Evolutionary conservation across 2,113 vertebrate species (phyloP).

Genomic region (Pseudopodoces humilis): DNA sequence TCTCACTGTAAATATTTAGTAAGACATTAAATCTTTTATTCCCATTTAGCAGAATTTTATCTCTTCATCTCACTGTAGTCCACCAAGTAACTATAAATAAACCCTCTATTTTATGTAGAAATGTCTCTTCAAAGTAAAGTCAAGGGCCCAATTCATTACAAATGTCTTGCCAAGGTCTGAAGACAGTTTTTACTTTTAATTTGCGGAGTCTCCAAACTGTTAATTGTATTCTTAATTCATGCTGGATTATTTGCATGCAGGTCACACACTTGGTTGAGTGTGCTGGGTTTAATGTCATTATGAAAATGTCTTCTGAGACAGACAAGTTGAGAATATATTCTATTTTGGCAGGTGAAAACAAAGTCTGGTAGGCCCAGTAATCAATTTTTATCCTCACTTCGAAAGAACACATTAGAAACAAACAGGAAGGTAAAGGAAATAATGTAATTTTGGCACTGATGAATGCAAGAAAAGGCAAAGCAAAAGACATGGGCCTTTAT

Average conservation of each 20-base stretch:
- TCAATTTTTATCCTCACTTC: background rate
- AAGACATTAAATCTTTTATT: background rate
- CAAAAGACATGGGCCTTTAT: background rate
- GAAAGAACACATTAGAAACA: background rate
- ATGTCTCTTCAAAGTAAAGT: background rate
- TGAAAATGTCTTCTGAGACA: background rate
- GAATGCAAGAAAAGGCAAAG: background rate
- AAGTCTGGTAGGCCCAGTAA: background rate
- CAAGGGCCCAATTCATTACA: background rate
- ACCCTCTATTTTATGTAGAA: background rate
- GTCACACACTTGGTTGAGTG: background rate
- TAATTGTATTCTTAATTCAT: slow-evolving; percentile 28
- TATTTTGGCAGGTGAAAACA: background rate
- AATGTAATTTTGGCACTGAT: background rate
- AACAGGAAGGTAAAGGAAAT: background rate
- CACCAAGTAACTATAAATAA: background rate
- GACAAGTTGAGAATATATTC: background rate
- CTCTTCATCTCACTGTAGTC: background rate
- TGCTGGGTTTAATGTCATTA: background rate
- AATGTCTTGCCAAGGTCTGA: background rate
- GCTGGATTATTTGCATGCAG: background rate
- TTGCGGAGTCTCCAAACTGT: background rate
- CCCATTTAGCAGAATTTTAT: background rate
- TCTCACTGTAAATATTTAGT: background rate
- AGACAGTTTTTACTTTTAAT: background rate